Evolutionary conservation across 2,888 invertebrate genomes (phyloP).

Genomic region (Nemurella pictetii): DNA sequence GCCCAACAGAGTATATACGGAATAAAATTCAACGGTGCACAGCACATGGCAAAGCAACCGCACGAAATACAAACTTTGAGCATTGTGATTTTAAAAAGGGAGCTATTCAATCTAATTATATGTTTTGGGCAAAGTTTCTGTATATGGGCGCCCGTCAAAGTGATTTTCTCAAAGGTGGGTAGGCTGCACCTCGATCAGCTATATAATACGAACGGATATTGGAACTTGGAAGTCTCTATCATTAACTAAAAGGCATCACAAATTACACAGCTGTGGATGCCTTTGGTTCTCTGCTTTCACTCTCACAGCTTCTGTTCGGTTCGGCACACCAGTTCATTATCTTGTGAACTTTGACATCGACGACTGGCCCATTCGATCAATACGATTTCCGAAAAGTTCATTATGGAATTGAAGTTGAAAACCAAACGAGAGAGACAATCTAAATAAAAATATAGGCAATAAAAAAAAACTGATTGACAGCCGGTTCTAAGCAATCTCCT

Average conservation of each 20-base stretch:
- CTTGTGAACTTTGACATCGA: background rate
- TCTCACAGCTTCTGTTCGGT: background rate
- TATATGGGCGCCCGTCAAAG: background rate
- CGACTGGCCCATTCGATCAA: background rate
- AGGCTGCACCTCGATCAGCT: background rate
- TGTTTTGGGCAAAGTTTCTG: background rate
- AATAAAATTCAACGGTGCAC: background rate
- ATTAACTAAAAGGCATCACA: background rate
- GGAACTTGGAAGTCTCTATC: background rate
- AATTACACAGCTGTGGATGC: background rate
- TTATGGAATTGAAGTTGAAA: background rate
- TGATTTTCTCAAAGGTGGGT: background rate
- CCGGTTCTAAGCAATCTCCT: background rate
- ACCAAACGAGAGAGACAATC: background rate
- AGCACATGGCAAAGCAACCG: background rate
- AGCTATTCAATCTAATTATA: background rate
- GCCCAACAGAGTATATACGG: background rate
- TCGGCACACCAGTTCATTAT: background rate
- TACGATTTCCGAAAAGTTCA: background rate
- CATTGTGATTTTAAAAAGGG: background rate
- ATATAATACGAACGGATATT: background rate
- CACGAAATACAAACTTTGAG: background rate
- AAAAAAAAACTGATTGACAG: background rate
- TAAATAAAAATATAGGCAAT: background rate
- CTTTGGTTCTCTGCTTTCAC: background rate